Percentiles rank a stretch among this genome's conserved stretches.
Conservation (phyloP, 2,888 invertebrate species). For the Trachelus troglodyta region DNA sequence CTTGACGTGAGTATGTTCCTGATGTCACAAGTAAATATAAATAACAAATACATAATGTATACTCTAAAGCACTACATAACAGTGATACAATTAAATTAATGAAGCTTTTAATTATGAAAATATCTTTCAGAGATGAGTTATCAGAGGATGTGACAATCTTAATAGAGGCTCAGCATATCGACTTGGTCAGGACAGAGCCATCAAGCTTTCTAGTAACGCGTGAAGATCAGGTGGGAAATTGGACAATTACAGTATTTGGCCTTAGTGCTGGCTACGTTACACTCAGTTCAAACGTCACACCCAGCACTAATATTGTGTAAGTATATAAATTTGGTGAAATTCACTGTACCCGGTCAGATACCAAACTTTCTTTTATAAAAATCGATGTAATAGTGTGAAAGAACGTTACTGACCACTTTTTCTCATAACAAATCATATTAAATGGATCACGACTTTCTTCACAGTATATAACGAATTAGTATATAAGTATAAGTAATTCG, state of each 20-base stretch:
- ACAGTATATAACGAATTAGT: too few relatives aligned
- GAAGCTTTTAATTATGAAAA: neutral
- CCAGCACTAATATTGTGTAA: constrained; percentile 68
- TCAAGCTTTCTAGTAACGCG: constrained; percentile 64
- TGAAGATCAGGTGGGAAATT: constrained; percentile 59
- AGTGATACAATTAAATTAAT: neutral
- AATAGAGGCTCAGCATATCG: constrained; percentile 74
- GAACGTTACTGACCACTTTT: neutral
- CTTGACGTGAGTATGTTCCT: constrained; percentile 70
- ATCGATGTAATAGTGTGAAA: neutral
- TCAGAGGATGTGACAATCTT: constrained; percentile 67
- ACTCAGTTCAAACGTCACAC: constrained; percentile 72
- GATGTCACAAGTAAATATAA: neutral
- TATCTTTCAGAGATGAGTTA: neutral
- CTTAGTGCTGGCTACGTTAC: constrained; percentile 76
- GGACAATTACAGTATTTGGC: constrained; percentile 70
- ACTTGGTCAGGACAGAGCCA: constrained; percentile 72
- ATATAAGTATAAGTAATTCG: neutral
- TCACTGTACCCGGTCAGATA: neutral
- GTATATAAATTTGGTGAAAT: constrained; percentile 27
- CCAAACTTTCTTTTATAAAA: neutral
- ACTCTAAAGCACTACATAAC: neutral
- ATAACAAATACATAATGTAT: neutral
- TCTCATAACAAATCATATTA: neutral
- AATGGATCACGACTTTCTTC: neutral